Conservation (phyloP, 1,140 invertebrate species). For the Aradophagus sp. region DNA sequence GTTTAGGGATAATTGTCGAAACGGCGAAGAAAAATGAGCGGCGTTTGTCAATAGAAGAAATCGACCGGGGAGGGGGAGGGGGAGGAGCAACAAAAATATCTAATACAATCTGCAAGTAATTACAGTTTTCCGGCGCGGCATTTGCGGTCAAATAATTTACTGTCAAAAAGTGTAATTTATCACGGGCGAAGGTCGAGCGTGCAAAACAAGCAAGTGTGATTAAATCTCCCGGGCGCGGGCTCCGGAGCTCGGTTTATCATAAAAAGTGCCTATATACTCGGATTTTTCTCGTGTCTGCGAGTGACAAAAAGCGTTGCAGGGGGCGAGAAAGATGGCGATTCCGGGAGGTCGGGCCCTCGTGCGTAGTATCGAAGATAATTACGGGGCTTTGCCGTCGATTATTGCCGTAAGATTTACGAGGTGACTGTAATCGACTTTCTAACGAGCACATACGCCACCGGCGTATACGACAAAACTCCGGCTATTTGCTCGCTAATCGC, state of each 20-base stretch:
- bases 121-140: constrained; percentile 1
- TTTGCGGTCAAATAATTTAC: constrained; percentile 34
- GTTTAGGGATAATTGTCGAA: too few relatives aligned
- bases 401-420: constrained; percentile 61
- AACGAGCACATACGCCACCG: constrained; percentile 46
- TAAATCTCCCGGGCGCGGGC: constrained; percentile 29
- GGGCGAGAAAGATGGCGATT: too few relatives aligned
- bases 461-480: constrained; percentile 41
- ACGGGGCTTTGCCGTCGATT: constrained; percentile 54
- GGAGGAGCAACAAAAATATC: background rate
- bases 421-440: constrained; percentile 59
- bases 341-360: constrained; percentile 6
- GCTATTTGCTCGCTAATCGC: constrained; percentile 56
- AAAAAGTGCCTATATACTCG: constrained; percentile 27
- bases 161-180: constrained; percentile 39
- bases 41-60: too few relatives aligned
- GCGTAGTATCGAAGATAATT: constrained; percentile 59
- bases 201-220: constrained; percentile 38
- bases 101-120: constrained; percentile 20
- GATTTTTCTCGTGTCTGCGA: constrained; percentile 37
- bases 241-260: constrained; percentile 19
- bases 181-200: constrained; percentile 5
- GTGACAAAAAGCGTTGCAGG: constrained; percentile 51
- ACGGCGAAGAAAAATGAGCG: too few relatives aligned
- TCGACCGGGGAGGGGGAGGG: too few relatives aligned